Percentiles rank a stretch among this genome's conserved stretches.
Evolutionary conservation across 92 coral and sea anemone genomes (phyloP).

Genomic region (Umimayanthus chanpuru): DNA sequence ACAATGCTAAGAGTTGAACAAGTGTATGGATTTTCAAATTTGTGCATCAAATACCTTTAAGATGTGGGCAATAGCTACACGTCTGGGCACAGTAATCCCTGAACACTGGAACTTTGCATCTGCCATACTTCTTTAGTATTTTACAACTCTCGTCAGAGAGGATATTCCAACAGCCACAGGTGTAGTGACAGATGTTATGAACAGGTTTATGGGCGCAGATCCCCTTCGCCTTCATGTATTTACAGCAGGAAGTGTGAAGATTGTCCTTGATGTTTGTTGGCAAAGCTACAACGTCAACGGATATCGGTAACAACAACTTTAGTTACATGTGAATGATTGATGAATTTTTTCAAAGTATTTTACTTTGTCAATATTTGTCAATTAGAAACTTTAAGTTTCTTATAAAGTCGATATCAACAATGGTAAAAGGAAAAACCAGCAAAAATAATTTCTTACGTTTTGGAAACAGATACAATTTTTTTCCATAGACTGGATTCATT

Average conservation of each 20-base stretch:
- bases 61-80: conserved; percentile 34
- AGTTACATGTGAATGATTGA: background rate
- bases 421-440: too few species aligned
- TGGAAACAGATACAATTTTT: too few species aligned
- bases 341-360: background rate
- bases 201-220: conserved; percentile 22
- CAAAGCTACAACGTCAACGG: background rate
- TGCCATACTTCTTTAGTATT: background rate
- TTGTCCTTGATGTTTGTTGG: conserved; percentile 32
- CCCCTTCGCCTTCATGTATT: conserved; percentile 41
- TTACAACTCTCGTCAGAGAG: conserved; percentile 15
- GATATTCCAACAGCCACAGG: conserved; percentile 39
- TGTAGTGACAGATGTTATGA: conserved; percentile 26
- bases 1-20: too few species aligned
- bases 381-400: too few species aligned
- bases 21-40: too few species aligned
- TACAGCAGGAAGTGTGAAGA: background rate
- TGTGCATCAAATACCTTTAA: background rate
- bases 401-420: too few species aligned
- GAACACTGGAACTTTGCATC: background rate
- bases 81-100: conserved; percentile 16
- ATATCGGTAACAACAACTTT: background rate
- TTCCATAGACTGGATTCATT: too few species aligned
- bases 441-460: background rate
- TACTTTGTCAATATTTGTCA: background rate